These are phyloP conservation scores for Xylophagus ater DNA, from an alignment of 2,888 invertebrate species.

Conservation along the genomic window DNA sequence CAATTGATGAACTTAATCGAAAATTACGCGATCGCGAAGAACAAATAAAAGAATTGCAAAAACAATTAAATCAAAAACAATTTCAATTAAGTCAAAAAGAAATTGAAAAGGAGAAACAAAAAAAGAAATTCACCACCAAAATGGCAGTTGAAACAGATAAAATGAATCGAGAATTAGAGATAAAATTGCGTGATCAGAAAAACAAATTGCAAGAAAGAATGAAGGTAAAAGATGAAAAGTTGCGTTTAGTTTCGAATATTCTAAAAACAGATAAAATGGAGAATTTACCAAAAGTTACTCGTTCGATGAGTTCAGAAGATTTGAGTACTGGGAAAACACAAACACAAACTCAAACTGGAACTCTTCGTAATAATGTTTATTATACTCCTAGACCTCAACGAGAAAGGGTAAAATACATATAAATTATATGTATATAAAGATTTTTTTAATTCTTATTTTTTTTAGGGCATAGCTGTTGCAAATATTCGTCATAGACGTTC, in stretches of 20 bases:
- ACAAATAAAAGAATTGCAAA: constrained; percentile 48
- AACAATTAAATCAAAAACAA: constrained; percentile 54
- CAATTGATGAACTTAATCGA: constrained; percentile 48
- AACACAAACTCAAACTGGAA: constrained; percentile 1
- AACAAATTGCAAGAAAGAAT: constrained; percentile 45
- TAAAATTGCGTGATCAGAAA: constrained; percentile 47
- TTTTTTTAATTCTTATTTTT: constrained; percentile 21
- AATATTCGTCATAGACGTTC: constrained; percentile 70
- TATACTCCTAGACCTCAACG: constrained; percentile 15
- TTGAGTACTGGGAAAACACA: constrained; percentile 11
- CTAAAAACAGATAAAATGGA: constrained; percentile 41
- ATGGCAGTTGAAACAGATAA: constrained; percentile 66
- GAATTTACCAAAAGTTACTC: constrained; percentile 23
- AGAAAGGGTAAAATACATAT: constrained; percentile 11
- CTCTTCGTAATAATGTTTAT: neutral
- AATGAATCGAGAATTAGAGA: constrained; percentile 56
- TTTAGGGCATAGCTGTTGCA: constrained; percentile 53
- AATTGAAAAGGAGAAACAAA: constrained; percentile 54
- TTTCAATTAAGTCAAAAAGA: constrained; percentile 50
- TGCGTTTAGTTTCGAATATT: constrained; percentile 49
- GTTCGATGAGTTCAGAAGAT: constrained; percentile 32
- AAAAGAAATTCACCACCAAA: constrained; percentile 50
- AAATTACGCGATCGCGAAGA: constrained; percentile 55
- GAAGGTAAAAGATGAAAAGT: constrained; percentile 49
- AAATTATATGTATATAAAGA: neutral